Percentiles rank a stretch among this genome's conserved stretches.
Conservation (phyloP, 2,888 invertebrate species). For the Drosophila cognata region DNA sequence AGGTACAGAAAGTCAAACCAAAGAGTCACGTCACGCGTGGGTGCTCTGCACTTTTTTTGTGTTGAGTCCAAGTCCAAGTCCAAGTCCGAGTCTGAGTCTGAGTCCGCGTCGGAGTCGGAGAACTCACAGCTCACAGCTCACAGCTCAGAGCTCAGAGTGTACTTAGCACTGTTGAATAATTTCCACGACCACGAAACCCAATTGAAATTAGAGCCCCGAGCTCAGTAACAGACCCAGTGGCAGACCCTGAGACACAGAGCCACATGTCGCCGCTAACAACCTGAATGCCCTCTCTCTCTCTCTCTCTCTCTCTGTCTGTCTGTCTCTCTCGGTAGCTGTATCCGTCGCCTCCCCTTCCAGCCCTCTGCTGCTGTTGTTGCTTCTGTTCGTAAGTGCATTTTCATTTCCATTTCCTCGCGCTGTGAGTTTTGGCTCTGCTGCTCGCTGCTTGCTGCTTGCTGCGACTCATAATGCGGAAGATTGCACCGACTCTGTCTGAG, state of each 20-base stretch:
- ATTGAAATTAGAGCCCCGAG: constrained; percentile 77
- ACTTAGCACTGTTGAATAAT: constrained; percentile 81
- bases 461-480: constrained; percentile 80
- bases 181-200: constrained; percentile 80
- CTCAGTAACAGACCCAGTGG: constrained; percentile 63
- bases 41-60: constrained; percentile 54
- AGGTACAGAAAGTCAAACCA: constrained; percentile 76
- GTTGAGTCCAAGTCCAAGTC: constrained; percentile 35
- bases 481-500: constrained; percentile 65
- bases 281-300: constrained; percentile 46
- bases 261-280: constrained; percentile 80
- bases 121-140: constrained; percentile 43
- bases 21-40: constrained; percentile 82
- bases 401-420: constrained; percentile 72
- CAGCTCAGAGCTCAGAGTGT: constrained; percentile 51
- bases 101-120: constrained; percentile 18
- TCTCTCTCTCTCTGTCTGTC: background rate
- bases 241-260: constrained; percentile 50
- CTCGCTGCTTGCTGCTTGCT: constrained; percentile 20
- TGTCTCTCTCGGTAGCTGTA: background rate
- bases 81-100: constrained; percentile 15
- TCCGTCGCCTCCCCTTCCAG: background rate
- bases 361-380: constrained; percentile 13
- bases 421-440: constrained; percentile 27
- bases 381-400: constrained; percentile 73